Percentiles rank a stretch among this genome's conserved stretches.
Evolutionary conservation across 2,113 vertebrate species (phyloP).

Genomic region (Garra rufa): DNA sequence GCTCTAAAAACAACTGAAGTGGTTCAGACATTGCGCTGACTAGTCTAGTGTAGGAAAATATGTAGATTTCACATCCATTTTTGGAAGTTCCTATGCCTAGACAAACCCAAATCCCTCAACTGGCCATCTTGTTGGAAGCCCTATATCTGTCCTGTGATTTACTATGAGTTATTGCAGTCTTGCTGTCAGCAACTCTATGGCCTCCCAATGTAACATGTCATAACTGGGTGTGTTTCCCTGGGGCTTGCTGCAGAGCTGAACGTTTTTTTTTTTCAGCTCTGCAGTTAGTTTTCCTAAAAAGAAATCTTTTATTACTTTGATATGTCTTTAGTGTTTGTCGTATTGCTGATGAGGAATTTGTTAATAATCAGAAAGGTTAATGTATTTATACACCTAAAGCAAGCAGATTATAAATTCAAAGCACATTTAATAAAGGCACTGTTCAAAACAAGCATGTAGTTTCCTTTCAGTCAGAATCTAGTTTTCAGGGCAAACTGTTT

Average conservation of each 20-base stretch:
- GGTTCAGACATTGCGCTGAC: background rate
- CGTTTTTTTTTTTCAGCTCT: background rate
- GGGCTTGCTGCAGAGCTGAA: background rate
- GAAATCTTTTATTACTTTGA: background rate
- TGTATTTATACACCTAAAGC: background rate
- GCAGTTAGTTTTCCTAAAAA: background rate
- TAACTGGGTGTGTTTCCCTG: background rate
- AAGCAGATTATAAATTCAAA: background rate
- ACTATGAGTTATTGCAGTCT: background rate
- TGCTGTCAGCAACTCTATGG: background rate
- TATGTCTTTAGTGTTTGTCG: background rate
- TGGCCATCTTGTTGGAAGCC: background rate
- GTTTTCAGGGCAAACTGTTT: background rate
- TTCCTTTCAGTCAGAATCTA: background rate
- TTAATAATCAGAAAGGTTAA: background rate
- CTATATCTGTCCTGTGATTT: background rate
- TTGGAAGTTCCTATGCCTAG: background rate
- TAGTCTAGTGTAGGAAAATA: background rate
- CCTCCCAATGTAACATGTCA: background rate
- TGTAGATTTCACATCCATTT: background rate
- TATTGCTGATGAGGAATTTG: background rate
- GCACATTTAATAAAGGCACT: background rate
- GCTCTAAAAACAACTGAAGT: background rate
- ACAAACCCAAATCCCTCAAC: conserved; percentile 2
- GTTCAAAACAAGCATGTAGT: background rate